phyloP scores from a whole-genome alignment of 2,888 invertebrate genomes.

The Plagodis pulveraria region DNA sequence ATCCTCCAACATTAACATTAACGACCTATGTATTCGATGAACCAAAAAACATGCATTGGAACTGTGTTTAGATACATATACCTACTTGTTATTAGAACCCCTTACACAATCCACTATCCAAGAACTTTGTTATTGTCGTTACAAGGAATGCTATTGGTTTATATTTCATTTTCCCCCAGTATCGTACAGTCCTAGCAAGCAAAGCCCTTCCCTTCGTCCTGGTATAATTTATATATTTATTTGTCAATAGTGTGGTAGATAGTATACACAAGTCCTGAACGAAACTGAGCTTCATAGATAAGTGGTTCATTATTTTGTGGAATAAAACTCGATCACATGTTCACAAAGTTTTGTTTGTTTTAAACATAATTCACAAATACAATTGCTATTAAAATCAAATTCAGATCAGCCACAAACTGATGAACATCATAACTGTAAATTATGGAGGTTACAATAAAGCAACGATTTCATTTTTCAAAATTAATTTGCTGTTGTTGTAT shows the following conservation, averaged over 20 bases:
- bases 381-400: conserved; percentile 18
- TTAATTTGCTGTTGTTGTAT: conserved; percentile 3
- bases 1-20: conserved; percentile 2
- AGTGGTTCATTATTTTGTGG: conserved; percentile 75
- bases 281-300: conserved; percentile 78
- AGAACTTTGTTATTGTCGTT: conserved; percentile 43
- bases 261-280: conserved; percentile 73
- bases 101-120: conserved; percentile 32
- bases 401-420: conserved; percentile 60
- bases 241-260: conserved; percentile 62
- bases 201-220: conserved; percentile 44
- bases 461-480: conserved; percentile 61
- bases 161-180: conserved; percentile 42
- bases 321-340: conserved; percentile 31
- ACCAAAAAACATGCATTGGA: conserved; percentile 19
- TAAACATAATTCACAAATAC: conserved; percentile 27
- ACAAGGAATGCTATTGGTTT: conserved; percentile 48
- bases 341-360: conserved; percentile 21
- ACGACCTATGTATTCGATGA: conserved; percentile 31
- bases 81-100: conserved; percentile 23
- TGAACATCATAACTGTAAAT: conserved; percentile 67
- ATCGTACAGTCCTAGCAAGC: conserved; percentile 52
- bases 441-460: conserved; percentile 62
- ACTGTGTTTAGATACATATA: conserved; percentile 35
- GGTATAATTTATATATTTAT: conserved; percentile 40